Percentiles rank a stretch among this genome's conserved stretches.
phyloP scores from a whole-genome alignment of 1,140 invertebrate species.

The Papilio helenus region DNA sequence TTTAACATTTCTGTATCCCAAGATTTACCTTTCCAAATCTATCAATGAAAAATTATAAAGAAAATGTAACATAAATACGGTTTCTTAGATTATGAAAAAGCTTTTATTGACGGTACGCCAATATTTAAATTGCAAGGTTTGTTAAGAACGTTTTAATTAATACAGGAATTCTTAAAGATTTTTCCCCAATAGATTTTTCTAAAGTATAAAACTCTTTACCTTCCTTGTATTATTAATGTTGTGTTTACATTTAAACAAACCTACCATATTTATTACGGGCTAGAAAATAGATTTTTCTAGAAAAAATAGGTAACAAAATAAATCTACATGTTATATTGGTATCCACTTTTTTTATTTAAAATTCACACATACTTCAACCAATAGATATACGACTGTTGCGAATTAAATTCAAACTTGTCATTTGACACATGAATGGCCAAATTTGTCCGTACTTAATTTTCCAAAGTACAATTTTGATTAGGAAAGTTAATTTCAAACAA shows the following conservation, averaged over 20 bases:
- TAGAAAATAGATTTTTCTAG: not conserved
- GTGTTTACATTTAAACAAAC: slow-evolving; percentile 2
- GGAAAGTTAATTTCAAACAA: too few species aligned
- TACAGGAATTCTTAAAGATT: slow-evolving; percentile 12
- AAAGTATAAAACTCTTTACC: slow-evolving; percentile 10
- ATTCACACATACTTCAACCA: too few species aligned
- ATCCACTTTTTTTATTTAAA: too few species aligned
- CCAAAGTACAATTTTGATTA: too few species aligned
- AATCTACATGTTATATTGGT: too few species aligned
- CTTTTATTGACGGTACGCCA: not conserved
- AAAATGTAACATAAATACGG: slow-evolving; percentile 7
- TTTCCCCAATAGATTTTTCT: slow-evolving; percentile 21
- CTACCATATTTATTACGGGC: not conserved
- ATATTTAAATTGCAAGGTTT: slow-evolving; percentile 17
- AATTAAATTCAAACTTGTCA: too few species aligned
- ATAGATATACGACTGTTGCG: too few species aligned
- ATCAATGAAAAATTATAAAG: not conserved
- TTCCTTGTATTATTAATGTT: slow-evolving; percentile 9
- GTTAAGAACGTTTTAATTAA: slow-evolving; percentile 23
- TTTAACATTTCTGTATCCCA: not conserved
- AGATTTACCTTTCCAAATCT: not conserved
- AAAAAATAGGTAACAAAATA: too few species aligned
- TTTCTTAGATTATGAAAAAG: not conserved
- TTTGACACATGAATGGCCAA: too few species aligned
- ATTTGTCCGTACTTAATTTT: too few species aligned